These are phyloP conservation scores for Noctuana brunneofusca DNA, from an alignment of 2,888 invertebrate genomes.

Conservation along the genomic window DNA sequence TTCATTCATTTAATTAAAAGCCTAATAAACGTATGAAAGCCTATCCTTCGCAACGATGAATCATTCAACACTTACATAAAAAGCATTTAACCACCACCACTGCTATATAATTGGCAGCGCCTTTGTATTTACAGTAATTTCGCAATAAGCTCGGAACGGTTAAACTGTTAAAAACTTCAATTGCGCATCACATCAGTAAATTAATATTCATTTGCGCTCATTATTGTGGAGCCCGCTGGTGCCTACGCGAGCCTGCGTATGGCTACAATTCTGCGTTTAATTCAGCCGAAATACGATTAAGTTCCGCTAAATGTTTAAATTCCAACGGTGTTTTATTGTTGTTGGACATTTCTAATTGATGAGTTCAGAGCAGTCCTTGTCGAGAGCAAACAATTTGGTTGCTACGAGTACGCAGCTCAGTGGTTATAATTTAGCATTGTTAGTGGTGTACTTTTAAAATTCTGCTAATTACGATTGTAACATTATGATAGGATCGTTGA, in stretches of 20 bases:
- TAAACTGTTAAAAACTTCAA: constrained; percentile 29
- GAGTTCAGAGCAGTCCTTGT: no score
- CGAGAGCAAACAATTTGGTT: no score
- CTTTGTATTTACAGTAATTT: constrained; percentile 24
- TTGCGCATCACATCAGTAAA: constrained; percentile 17
- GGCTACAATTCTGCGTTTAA: background rate
- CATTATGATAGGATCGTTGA: no score
- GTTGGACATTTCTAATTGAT: background rate
- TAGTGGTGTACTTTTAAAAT: no score
- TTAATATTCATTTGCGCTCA: constrained; percentile 23
- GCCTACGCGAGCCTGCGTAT: background rate
- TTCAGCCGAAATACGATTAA: background rate
- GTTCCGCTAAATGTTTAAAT: background rate
- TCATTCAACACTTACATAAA: background rate
- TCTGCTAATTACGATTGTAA: no score
- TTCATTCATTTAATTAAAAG: no score
- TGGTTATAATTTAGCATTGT: no score
- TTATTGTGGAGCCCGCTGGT: constrained; percentile 4
- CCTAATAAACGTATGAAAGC: no score
- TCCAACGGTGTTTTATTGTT: background rate
- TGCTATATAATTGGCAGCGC: constrained; percentile 15
- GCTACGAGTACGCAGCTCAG: no score
- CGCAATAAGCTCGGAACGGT: constrained; percentile 11
- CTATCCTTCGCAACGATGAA: no score
- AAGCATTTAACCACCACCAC: background rate